Conservation (phyloP, 2,888 invertebrate species). For the Teinopalpus imperialis region DNA sequence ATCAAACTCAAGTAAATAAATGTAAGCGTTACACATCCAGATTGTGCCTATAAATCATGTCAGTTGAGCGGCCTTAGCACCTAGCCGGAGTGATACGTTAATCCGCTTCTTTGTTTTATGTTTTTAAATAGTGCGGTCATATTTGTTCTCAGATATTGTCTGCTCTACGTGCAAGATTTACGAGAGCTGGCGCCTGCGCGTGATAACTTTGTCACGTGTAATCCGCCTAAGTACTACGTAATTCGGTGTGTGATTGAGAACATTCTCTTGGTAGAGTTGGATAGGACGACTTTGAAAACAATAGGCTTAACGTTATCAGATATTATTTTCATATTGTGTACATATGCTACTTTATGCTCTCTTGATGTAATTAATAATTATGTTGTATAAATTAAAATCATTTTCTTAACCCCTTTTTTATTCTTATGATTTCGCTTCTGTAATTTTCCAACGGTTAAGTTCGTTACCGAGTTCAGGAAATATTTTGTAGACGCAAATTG, state of each 20-base stretch:
- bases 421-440: not conserved
- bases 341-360: conserved; percentile 48
- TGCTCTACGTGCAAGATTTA: conserved; percentile 74
- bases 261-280: conserved; percentile 57
- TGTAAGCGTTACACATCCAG: conserved; percentile 60
- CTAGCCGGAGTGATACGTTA: conserved; percentile 71
- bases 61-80: conserved; percentile 61
- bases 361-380: conserved; percentile 33
- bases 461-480: conserved; percentile 63
- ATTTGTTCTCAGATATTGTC: conserved; percentile 79
- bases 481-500: conserved; percentile 59
- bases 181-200: conserved; percentile 70
- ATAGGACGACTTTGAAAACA: conserved; percentile 68
- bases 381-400: conserved; percentile 33
- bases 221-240: conserved; percentile 75
- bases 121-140: conserved; percentile 80
- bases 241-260: conserved; percentile 77
- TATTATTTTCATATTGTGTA: conserved; percentile 57
- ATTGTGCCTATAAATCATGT: conserved; percentile 74
- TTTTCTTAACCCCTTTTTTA: conserved; percentile 7
- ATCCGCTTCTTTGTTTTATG: conserved; percentile 78
- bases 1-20: conserved; percentile 70
- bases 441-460: conserved; percentile 45
- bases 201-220: conserved; percentile 76
- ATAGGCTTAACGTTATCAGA: conserved; percentile 73